Conservation (phyloP, 2,797 vertebrate genomes). For the Nannoperca obscura region DNA sequence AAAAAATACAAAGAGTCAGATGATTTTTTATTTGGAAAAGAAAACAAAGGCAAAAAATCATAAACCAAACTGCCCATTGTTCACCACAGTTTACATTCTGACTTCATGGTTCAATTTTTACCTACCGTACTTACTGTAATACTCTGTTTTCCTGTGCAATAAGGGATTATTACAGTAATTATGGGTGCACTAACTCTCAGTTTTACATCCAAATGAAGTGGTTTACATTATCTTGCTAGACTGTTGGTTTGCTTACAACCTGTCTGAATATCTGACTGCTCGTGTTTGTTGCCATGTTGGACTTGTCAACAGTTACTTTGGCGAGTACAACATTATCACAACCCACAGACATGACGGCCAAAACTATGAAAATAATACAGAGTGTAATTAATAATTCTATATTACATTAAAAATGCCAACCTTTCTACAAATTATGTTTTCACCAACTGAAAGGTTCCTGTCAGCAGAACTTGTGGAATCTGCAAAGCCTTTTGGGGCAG, state of each 20-base stretch:
- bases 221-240: not conserved
- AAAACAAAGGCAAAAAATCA: not conserved
- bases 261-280: not conserved
- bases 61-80: not conserved
- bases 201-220: not conserved
- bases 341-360: not conserved
- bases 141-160: too few species aligned
- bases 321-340: not conserved
- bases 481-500: conserved; percentile 45
- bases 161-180: not conserved
- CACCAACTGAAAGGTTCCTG: conserved; percentile 26
- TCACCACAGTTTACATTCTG: too few species aligned
- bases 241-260: not conserved
- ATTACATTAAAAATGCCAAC: conserved; percentile 2
- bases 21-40: not conserved
- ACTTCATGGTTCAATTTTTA: not conserved
- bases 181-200: not conserved
- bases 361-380: not conserved
- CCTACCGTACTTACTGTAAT: too few species aligned
- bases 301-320: not conserved
- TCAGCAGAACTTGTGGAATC: conserved; percentile 52
- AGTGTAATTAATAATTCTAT: not conserved
- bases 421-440: conserved; percentile 10
- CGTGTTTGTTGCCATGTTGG: not conserved
- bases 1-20: not conserved